Evolutionary conservation across 2,797 vertebrate species (phyloP).

Genomic region (Syndactyla subalaris): DNA sequence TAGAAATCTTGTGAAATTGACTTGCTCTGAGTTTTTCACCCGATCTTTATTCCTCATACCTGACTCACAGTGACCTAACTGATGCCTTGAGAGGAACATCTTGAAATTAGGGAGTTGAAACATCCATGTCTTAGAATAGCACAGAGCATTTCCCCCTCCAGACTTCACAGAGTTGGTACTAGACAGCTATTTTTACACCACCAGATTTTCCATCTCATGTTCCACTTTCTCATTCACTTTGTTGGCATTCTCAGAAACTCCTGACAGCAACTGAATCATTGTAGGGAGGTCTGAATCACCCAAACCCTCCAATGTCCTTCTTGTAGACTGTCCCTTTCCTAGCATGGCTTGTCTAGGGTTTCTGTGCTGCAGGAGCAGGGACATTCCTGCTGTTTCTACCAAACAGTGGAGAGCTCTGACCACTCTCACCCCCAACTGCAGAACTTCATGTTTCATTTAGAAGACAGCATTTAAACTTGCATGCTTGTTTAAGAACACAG

Average conservation of each 20-base stretch:
- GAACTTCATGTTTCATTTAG: background rate
- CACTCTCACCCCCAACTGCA: background rate
- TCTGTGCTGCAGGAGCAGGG: background rate
- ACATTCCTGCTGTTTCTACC: background rate
- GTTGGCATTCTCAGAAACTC: background rate
- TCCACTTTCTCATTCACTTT: background rate
- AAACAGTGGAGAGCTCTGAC: background rate
- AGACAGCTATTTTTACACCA: slow-evolving; percentile 24
- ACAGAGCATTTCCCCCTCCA: background rate
- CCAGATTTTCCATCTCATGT: background rate
- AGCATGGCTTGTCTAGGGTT: background rate
- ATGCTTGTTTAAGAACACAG: background rate
- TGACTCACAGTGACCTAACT: background rate
- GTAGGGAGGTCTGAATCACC: background rate
- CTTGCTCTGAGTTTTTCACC: background rate
- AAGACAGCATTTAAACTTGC: background rate
- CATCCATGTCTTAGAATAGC: background rate
- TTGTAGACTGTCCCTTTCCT: background rate
- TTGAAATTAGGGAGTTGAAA: background rate
- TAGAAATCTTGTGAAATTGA: background rate
- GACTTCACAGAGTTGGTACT: background rate
- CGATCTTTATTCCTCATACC: background rate
- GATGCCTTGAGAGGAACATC: background rate
- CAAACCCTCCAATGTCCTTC: background rate
- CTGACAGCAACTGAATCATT: background rate